phyloP scores from a whole-genome alignment of 2,113 vertebrate species.

The Myiozetetes cayanensis region DNA sequence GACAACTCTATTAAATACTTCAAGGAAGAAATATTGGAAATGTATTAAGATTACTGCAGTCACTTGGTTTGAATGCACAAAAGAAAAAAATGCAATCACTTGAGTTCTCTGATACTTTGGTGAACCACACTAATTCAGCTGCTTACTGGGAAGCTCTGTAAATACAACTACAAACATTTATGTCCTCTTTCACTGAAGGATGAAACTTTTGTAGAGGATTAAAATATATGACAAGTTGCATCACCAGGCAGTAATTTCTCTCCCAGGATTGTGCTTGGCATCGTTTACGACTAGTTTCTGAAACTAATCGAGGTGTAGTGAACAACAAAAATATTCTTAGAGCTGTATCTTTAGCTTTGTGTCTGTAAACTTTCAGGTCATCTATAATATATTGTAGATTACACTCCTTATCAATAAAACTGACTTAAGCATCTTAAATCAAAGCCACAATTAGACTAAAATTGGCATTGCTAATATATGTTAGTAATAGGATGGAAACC shows the following conservation, averaged over 20 bases:
- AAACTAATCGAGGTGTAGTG: neutral
- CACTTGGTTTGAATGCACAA: too few species aligned
- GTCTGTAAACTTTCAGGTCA: slow-evolving; percentile 53
- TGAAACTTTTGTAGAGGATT: neutral
- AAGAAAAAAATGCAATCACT: neutral
- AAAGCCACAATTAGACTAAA: slow-evolving; percentile 64
- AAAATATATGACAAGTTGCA: neutral
- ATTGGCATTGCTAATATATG: slow-evolving; percentile 67
- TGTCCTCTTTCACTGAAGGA: neutral
- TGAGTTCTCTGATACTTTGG: neutral
- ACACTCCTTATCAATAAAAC: slow-evolving; percentile 72
- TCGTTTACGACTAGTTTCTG: neutral
- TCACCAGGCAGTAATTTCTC: neutral
- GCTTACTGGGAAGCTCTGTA: neutral
- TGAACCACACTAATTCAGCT: neutral
- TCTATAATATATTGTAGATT: slow-evolving; percentile 59
- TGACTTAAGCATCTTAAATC: slow-evolving; percentile 67
- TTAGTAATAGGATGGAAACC: slow-evolving; percentile 53
- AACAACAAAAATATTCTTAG: neutral
- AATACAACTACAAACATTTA: neutral
- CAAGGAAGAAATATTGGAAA: too few species aligned
- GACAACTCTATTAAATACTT: neutral
- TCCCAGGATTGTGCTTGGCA: neutral
- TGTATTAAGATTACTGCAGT: too few species aligned
- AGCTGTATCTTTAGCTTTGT: slow-evolving; percentile 6